These are phyloP conservation scores for Brachyistius frenatus DNA, from an alignment of 2,113 vertebrate species.

Conservation along the genomic window DNA sequence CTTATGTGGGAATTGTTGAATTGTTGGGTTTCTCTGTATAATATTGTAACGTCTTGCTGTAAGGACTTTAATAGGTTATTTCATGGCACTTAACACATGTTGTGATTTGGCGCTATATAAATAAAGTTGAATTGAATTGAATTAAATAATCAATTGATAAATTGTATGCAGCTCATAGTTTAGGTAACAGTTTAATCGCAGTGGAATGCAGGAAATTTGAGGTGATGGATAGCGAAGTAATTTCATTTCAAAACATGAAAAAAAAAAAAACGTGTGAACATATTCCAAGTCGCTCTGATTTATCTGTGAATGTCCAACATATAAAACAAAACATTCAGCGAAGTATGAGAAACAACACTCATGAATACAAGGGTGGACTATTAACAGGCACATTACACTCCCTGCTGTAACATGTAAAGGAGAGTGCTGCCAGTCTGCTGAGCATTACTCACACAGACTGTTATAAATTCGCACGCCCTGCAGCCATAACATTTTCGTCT, in stretches of 20 bases:
- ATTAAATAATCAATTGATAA: background rate
- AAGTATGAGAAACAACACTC: constrained; percentile 9
- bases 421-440: constrained; percentile 36
- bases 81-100: too few relatives aligned
- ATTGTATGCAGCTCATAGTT: constrained; percentile 34
- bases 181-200: constrained; percentile 35
- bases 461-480: constrained; percentile 62
- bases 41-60: too few relatives aligned
- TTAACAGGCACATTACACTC: constrained; percentile 23
- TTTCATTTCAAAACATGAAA: constrained; percentile 10
- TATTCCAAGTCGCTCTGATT: background rate
- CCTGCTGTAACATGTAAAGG: constrained; percentile 46
- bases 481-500: constrained; percentile 66
- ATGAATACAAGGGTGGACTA: constrained; percentile 19
- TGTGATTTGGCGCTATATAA: too few relatives aligned
- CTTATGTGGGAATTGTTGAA: too few relatives aligned
- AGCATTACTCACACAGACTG: constrained; percentile 51
- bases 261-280: constrained; percentile 7
- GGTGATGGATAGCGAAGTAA: background rate
- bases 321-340: background rate
- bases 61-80: too few relatives aligned
- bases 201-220: constrained; percentile 28
- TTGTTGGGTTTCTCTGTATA: too few relatives aligned
- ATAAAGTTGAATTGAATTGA: too few relatives aligned
- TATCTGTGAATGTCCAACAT: background rate